Base-by-base conservation (phyloP, 2,113 vertebrate species). In the Copsychus sechellarum region DNA sequence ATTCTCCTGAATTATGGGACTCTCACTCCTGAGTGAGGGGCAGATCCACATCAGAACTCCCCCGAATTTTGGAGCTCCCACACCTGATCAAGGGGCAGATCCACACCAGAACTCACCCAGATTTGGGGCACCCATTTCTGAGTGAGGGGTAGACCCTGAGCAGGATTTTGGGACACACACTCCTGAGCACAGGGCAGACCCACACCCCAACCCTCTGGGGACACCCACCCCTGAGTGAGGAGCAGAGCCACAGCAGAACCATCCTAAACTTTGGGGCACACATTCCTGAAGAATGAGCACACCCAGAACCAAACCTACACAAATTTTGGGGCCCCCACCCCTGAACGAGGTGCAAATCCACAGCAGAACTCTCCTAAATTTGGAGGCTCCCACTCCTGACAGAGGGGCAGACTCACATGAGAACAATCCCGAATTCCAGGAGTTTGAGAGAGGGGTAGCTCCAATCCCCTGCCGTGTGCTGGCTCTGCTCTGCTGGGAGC, bases 71-170 rank as follows among this genome's bases (percentile, higher is more conserved):
- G 36, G 31, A 2, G 2, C 15, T 6, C 20, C 15, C 34, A 33
- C 9, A 4, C 3, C 21, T 38, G 42, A 45, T 0, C 2, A 1
- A 14, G 13, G 20, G 12, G 9, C 13, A 48, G 18, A 38, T 5
- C 23, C 34, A n/a, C 13, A 22, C 16, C 42, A 43, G 18, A 43
- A 42, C 42, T 42, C 42, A 16, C 42, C 42, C 42, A 42, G 17
- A 42, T 61, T 8, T 24, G 31, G 66, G 5, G 11, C 20, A 9
- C 5, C 34, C 61, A 61, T 25, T 43, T 5, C 36, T 25, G 42
- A 57, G 13, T 2, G 16, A 66, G 21, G 10, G 43, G 29, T 29
- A 79, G n/a, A 78, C 2, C 38, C 8, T 8, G 10, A 78, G 15
- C 22, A 53, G 54, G 28, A 62, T 28, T 74, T 34, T 40, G 19